Percentiles rank a stretch among this genome's conserved stretches.
These are phyloP conservation scores for Euzophera pinguis DNA, from an alignment of 2,888 invertebrate species.

Conservation along the genomic window DNA sequence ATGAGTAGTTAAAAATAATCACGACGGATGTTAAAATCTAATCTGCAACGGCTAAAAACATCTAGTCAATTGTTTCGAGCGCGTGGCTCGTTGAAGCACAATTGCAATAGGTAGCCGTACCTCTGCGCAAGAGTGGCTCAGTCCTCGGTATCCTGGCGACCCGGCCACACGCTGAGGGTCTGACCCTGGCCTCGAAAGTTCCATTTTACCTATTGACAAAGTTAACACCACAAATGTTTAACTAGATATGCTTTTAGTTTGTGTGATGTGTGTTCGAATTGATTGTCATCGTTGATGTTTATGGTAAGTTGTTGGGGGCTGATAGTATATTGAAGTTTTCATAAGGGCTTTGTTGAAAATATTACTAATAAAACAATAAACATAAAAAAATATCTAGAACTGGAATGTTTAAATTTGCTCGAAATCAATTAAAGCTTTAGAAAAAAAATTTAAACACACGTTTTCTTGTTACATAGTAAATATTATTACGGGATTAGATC, in stretches of 20 bases:
- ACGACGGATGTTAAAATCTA: constrained; percentile 61
- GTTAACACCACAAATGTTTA: background rate
- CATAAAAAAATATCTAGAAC: no score
- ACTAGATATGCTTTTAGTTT: background rate
- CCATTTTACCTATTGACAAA: no score
- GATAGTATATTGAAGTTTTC: background rate
- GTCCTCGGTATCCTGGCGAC: constrained; percentile 67
- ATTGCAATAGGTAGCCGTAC: constrained; percentile 67
- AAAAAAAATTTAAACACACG: no score
- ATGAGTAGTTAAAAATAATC: constrained; percentile 8
- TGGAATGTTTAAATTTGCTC: no score
- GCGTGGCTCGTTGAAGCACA: constrained; percentile 76
- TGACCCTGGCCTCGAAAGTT: constrained; percentile 22
- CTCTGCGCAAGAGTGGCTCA: constrained; percentile 51
- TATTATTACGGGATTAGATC: no score
- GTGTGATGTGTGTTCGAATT: background rate
- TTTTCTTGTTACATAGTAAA: no score
- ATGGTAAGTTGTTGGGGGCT: background rate
- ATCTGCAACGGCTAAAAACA: constrained; percentile 60
- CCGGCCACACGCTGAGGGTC: constrained; percentile 45
- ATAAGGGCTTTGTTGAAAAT: background rate
- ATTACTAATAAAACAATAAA: no score
- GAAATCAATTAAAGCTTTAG: no score
- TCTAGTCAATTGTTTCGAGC: constrained; percentile 74
- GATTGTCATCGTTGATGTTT: background rate